Percentiles rank a stretch among this genome's conserved stretches.
Conservation (phyloP, 2,888 invertebrate species). For the Linnaemya tessellans region DNA sequence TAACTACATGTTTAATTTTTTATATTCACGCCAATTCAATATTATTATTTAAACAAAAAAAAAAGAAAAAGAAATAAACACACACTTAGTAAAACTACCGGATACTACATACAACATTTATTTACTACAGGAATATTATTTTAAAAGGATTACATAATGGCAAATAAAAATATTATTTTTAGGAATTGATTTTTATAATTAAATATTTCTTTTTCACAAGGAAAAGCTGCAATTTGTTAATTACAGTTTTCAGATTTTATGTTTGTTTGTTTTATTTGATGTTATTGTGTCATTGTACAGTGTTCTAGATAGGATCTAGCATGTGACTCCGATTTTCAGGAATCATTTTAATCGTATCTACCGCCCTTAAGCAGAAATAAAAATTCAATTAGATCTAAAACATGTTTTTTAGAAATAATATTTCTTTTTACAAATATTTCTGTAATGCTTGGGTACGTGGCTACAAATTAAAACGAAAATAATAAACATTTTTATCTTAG, state of each 20-base stretch:
- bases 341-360: too few relatives aligned
- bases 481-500: not conserved
- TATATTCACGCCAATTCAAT: constrained; percentile 49
- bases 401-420: not conserved
- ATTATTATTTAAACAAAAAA: constrained; percentile 36
- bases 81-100: constrained; percentile 59
- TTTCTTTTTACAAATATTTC: not conserved
- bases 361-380: too few relatives aligned
- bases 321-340: too few relatives aligned
- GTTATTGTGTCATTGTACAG: not conserved
- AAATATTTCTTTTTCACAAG: not conserved
- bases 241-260: not conserved
- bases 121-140: constrained; percentile 66
- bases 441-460: not conserved
- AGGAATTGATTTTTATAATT: constrained; percentile 8
- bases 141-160: constrained; percentile 24
- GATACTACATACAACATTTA: constrained; percentile 68
- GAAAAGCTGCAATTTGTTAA: not conserved
- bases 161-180: not conserved
- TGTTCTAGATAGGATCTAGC: too few relatives aligned
- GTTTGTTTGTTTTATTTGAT: not conserved
- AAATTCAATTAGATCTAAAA: not conserved
- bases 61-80: constrained; percentile 47
- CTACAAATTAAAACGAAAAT: not conserved
- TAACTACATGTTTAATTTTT: constrained; percentile 16